Conservation (phyloP, 2,113 vertebrate species). For the Ageneiosus marmoratus region DNA sequence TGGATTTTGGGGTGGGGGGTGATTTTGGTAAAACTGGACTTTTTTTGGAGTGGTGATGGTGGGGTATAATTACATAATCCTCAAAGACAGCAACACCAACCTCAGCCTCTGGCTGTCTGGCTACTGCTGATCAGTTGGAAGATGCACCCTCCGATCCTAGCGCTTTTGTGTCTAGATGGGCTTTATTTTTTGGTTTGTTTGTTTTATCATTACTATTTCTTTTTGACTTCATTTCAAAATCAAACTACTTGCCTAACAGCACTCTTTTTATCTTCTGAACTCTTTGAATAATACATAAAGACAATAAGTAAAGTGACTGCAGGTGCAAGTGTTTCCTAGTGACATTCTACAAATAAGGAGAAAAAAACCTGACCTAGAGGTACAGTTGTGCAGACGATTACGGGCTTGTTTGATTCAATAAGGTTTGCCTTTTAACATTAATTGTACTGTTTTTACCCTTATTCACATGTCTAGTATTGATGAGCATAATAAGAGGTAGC, state of each 20-base stretch:
- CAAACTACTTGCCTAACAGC: slow-evolving; percentile 83
- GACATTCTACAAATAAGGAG: slow-evolving; percentile 64
- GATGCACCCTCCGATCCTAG: slow-evolving; percentile 60
- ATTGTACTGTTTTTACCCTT: slow-evolving; percentile 91
- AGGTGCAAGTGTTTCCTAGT: slow-evolving; percentile 67
- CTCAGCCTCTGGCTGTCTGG: slow-evolving; percentile 52
- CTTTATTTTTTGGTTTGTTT: slow-evolving; percentile 63
- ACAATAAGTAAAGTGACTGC: slow-evolving; percentile 64
- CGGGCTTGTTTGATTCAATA: slow-evolving; percentile 78
- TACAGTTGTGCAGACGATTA: slow-evolving; percentile 74
- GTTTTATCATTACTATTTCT: slow-evolving; percentile 42
- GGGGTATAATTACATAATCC: slow-evolving; percentile 57
- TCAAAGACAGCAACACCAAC: slow-evolving; percentile 69
- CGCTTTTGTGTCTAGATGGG: slow-evolving; percentile 69
- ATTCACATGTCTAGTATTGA: slow-evolving; percentile 91
- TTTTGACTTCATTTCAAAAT: slow-evolving; percentile 61
- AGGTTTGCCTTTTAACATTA: slow-evolving; percentile 97
- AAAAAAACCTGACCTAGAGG: slow-evolving; percentile 45
- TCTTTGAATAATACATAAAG: slow-evolving; percentile 67
- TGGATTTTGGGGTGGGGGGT: slow-evolving; percentile 46
- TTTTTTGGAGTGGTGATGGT: slow-evolving; percentile 5
- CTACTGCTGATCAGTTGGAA: slow-evolving; percentile 55
- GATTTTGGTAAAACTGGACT: slow-evolving; percentile 45
- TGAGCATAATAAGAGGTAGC: slow-evolving; percentile 88
- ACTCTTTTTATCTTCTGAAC: slow-evolving; percentile 78